Percentiles rank a stretch among this genome's conserved stretches.
These are phyloP conservation scores for Tachyglossus aculeatus DNA, from an alignment of 2,797 vertebrate genomes.

Conservation along the genomic window DNA sequence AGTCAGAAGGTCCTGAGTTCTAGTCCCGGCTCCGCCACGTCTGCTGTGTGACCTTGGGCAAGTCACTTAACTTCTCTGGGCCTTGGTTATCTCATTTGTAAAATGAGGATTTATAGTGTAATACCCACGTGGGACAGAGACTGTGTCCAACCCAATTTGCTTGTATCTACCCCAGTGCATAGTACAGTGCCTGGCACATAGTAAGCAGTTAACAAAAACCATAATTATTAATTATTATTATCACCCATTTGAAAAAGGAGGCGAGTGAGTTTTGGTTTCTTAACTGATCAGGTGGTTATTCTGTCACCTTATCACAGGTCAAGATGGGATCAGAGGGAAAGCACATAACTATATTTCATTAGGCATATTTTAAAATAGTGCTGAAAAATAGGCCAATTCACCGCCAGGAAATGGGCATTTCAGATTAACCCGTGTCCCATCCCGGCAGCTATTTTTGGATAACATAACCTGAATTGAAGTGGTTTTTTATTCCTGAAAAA, in stretches of 20 bases:
- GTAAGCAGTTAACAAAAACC: background rate
- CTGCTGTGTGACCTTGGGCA: no score
- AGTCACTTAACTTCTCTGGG: no score
- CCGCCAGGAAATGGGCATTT: background rate
- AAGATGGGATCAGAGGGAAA: conserved; percentile 7
- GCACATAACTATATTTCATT: background rate
- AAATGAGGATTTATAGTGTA: no score
- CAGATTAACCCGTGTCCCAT: background rate
- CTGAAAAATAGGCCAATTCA: background rate
- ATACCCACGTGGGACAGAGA: no score
- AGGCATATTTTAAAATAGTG: background rate
- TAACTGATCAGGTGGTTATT: conserved; percentile 43
- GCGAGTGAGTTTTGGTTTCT: conserved; percentile 28
- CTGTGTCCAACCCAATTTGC: background rate
- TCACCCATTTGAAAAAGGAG: background rate
- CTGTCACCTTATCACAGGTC: conserved; percentile 37
- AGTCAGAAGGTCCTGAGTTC: no score
- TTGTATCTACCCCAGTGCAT: background rate
- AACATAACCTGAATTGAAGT: conserved; percentile 1
- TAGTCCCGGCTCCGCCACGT: no score
- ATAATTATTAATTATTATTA: background rate
- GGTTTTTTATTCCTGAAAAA: background rate
- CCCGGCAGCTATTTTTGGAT: background rate
- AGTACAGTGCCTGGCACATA: background rate
- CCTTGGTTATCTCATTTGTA: no score